Evolutionary conservation across 2,113 vertebrate genomes (phyloP).

Genomic region (Mandrillus leucophaeus): DNA sequence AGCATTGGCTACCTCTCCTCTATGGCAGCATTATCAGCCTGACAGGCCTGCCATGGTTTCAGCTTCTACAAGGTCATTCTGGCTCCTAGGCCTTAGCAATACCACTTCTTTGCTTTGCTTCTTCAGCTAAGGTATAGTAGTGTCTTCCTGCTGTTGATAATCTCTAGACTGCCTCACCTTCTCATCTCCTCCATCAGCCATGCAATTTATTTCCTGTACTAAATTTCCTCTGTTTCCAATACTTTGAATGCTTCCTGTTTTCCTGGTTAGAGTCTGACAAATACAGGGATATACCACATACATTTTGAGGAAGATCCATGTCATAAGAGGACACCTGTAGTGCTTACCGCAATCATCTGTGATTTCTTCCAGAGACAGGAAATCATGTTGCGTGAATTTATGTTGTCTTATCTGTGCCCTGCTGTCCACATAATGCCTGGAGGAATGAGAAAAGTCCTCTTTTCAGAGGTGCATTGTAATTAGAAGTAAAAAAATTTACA

Average conservation of each 20-base stretch:
- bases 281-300: neutral
- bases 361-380: neutral
- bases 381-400: neutral
- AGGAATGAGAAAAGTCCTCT: slow-evolving; percentile 7
- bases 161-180: neutral
- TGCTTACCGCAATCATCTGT: neutral
- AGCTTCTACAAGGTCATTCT: neutral
- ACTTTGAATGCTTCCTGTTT: neutral
- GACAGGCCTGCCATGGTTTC: neutral
- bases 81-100: neutral
- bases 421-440: neutral
- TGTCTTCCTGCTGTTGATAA: neutral
- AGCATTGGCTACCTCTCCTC: neutral
- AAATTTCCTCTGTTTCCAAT: slow-evolving; percentile 22
- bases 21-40: neutral
- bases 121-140: neutral
- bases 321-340: neutral
- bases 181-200: neutral
- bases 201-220: neutral
- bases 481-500: neutral
- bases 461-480: neutral
- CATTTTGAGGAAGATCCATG: slow-evolving; percentile 22
- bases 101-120: neutral
- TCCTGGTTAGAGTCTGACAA: neutral
- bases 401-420: neutral